A percentile compares a stretch with the other conserved stretches of the same genome.
phyloP scores from a whole-genome alignment of 2,113 vertebrate species.

The Marcusenius ussheri region DNA sequence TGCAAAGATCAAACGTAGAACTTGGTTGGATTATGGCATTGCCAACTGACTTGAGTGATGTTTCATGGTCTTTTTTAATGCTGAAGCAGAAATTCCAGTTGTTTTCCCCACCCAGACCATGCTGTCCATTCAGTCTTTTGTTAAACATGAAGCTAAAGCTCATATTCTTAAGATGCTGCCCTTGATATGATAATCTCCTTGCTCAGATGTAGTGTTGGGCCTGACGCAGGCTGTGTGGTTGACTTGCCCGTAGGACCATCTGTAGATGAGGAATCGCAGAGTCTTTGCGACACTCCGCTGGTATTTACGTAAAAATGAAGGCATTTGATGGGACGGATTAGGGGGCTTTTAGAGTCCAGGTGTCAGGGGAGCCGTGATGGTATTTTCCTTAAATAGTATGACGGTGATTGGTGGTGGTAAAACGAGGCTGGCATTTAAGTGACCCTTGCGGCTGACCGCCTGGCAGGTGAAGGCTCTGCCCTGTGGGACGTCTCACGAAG shows the following conservation, averaged over 20 bases:
- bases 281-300: neutral
- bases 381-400: neutral
- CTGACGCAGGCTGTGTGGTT: neutral
- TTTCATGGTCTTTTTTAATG: neutral
- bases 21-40: neutral
- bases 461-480: neutral
- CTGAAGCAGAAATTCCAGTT: neutral
- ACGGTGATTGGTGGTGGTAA: conserved; percentile 7
- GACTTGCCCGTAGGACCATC: neutral
- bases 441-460: neutral
- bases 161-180: neutral
- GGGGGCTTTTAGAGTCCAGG: neutral
- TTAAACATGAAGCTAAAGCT: neutral
- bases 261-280: neutral
- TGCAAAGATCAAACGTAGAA: neutral
- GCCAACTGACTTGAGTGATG: neutral
- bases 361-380: neutral
- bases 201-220: neutral
- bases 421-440: neutral
- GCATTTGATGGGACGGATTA: neutral
- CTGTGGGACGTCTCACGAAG: neutral
- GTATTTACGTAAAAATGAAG: neutral
- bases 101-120: neutral
- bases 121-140: neutral
- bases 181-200: neutral